phyloP scores from a whole-genome alignment of 2,888 invertebrate genomes.

The Andricus curvator region DNA sequence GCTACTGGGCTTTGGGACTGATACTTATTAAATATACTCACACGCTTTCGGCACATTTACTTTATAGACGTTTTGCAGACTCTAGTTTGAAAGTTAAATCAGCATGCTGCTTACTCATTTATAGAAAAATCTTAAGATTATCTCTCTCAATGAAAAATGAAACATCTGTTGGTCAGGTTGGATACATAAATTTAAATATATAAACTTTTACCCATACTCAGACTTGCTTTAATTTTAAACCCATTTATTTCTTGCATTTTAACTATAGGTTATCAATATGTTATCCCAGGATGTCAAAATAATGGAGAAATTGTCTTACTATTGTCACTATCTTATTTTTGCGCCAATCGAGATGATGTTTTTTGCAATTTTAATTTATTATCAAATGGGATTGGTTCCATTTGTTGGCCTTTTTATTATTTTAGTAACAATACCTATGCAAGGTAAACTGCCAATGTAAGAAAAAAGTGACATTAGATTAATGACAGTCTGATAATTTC shows the following conservation, averaged over 20 bases:
- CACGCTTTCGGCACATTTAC: conserved; percentile 82
- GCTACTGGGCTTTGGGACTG: conserved; percentile 77
- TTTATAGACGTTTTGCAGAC: conserved; percentile 78
- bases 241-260: too few relatives aligned
- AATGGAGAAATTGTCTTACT: neutral
- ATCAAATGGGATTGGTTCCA: neutral
- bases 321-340: neutral
- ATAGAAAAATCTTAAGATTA: conserved; percentile 87
- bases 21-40: conserved; percentile 66
- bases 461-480: neutral
- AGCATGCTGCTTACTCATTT: conserved; percentile 85
- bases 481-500: neutral
- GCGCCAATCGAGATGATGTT: neutral
- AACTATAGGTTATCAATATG: neutral
- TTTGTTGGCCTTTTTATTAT: neutral
- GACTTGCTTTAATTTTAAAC: too few relatives aligned
- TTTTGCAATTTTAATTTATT: neutral
- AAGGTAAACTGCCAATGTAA: neutral
- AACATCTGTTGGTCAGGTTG: conserved; percentile 85
- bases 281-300: neutral
- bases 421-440: neutral
- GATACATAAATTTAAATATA: neutral
- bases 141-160: conserved; percentile 81
- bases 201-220: too few relatives aligned
- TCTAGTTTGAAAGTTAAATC: conserved; percentile 86